phyloP scores from a whole-genome alignment of 2,888 invertebrate genomes.

The Cheilosia grossa region DNA sequence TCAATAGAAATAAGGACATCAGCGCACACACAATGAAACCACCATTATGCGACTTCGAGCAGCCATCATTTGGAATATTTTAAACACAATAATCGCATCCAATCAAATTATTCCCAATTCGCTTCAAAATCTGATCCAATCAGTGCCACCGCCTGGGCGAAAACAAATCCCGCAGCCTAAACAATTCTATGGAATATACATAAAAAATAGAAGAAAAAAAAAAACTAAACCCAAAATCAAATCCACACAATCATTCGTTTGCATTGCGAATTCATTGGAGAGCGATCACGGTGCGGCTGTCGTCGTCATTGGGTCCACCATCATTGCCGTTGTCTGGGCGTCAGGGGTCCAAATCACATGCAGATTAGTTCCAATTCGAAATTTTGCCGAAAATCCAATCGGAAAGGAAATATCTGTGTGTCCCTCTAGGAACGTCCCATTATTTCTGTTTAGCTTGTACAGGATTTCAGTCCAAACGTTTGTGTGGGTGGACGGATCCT shows the following conservation, averaged over 20 bases:
- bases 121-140: conserved; percentile 1
- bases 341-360: conserved; percentile 70
- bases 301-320: not conserved
- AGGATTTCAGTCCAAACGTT: conserved; percentile 49
- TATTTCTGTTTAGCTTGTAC: conserved; percentile 70
- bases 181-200: not conserved
- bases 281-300: conserved; percentile 47
- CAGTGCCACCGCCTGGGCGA: conserved; percentile 1
- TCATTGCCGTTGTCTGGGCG: conserved; percentile 4
- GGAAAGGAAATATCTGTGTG: conserved; percentile 65
- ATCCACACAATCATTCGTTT: conserved; percentile 62
- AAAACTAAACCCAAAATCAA: conserved; percentile 41
- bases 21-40: not conserved
- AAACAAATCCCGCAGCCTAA: conserved; percentile 33
- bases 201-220: not conserved
- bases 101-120: conserved; percentile 33
- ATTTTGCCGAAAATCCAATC: conserved; percentile 71
- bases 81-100: conserved; percentile 18
- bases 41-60: conserved; percentile 1
- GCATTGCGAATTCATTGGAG: conserved; percentile 72
- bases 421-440: conserved; percentile 70
- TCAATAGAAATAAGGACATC: not conserved
- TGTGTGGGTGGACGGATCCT: conserved; percentile 18
- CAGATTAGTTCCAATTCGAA: conserved; percentile 74
- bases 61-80: conserved; percentile 18